Evolutionary conservation across 2,888 invertebrate species (phyloP).

Genomic region (Lampropteryx suffumata): DNA sequence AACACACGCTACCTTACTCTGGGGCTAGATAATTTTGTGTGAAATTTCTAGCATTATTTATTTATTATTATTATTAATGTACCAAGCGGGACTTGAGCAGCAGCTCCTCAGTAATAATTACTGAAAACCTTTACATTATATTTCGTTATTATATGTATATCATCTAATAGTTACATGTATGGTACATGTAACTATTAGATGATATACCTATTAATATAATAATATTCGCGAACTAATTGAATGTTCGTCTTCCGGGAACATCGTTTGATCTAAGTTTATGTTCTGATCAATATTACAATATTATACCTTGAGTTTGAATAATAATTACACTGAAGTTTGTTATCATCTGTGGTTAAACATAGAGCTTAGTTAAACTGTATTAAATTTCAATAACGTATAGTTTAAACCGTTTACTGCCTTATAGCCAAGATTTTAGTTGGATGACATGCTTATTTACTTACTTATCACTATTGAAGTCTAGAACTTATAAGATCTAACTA

Average conservation of each 20-base stretch:
- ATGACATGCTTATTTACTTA: too few species aligned
- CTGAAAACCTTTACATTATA: too few species aligned
- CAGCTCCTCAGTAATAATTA: too few species aligned
- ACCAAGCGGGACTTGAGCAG: too few species aligned
- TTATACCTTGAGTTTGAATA: background rate
- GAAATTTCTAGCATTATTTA: too few species aligned
- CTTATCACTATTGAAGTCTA: too few species aligned
- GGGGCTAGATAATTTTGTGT: too few species aligned
- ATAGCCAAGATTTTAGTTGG: too few species aligned
- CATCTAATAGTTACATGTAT: background rate
- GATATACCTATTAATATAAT: background rate
- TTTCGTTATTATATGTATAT: background rate
- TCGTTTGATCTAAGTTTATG: constrained; percentile 1
- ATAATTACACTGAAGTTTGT: constrained; percentile 24
- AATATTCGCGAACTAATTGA: constrained; percentile 4
- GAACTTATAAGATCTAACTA: too few species aligned
- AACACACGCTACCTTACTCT: too few species aligned
- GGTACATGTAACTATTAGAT: background rate
- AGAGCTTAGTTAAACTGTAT: background rate
- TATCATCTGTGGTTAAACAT: background rate
- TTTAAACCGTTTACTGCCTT: background rate
- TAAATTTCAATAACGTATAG: background rate
- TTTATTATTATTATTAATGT: too few species aligned
- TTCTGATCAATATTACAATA: constrained; percentile 4
- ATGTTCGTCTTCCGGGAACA: background rate